phyloP scores from a whole-genome alignment of 23 tunicate species.

The Ciona savignyi region DNA sequence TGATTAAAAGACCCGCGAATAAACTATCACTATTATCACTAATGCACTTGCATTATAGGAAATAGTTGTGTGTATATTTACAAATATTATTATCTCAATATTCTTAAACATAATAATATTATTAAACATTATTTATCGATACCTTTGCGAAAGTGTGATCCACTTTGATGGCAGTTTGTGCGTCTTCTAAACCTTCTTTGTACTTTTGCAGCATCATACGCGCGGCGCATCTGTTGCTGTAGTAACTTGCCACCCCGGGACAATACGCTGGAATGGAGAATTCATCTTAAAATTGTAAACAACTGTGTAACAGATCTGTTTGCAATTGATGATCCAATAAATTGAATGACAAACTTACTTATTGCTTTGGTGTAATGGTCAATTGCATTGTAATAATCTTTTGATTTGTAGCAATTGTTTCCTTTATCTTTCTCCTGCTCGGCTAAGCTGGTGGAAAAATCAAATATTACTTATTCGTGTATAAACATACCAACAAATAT shows the following conservation, averaged over 20 bases:
- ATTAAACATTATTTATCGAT: no score
- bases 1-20: no score
- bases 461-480: no score
- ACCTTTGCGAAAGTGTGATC: conserved; percentile 59
- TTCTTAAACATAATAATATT: not conserved
- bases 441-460: conserved; percentile 36
- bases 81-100: not conserved
- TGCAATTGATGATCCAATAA: no score
- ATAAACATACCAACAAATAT: no score
- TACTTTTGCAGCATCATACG: conserved; percentile 61
- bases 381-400: conserved; percentile 45
- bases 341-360: no score
- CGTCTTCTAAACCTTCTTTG: conserved; percentile 69
- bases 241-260: conserved; percentile 57
- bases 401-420: no score
- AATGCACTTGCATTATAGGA: no score
- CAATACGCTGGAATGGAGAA: conserved; percentile 25
- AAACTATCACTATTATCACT: no score
- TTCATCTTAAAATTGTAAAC: no score
- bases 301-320: no score
- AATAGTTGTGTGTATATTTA: no score
- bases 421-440: conserved; percentile 56
- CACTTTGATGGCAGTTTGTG: conserved; percentile 53
- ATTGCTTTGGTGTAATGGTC: conserved; percentile 60
- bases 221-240: conserved; percentile 83